phyloP scores from a whole-genome alignment of 2,113 vertebrate genomes.

The Zosterops borbonicus region DNA sequence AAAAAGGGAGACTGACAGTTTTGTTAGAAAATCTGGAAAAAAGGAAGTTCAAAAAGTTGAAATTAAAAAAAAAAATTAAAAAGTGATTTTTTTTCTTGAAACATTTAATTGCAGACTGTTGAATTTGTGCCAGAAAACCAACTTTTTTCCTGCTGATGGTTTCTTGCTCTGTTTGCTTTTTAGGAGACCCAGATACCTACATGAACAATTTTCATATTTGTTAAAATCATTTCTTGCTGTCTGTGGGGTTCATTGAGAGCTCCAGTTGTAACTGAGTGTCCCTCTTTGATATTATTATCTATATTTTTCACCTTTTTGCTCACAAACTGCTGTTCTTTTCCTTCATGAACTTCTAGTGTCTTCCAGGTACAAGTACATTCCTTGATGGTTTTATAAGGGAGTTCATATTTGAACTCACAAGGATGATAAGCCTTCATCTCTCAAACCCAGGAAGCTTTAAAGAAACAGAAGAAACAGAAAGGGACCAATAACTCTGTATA shows the following conservation, averaged over 20 bases:
- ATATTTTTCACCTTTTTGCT: background rate
- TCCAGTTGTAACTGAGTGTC: background rate
- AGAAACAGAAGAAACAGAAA: background rate
- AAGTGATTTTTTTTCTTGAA: background rate
- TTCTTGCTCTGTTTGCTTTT: background rate
- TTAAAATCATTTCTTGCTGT: background rate
- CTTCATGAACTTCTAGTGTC: background rate
- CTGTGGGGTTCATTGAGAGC: background rate
- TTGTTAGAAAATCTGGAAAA: background rate
- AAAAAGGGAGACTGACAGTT: background rate
- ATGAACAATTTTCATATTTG: background rate
- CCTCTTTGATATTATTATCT: background rate
- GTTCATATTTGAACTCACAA: background rate
- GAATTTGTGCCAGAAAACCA: background rate
- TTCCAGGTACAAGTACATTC: background rate
- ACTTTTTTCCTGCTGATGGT: background rate
- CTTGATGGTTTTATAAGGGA: background rate
- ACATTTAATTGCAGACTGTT: background rate
- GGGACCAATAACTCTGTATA: background rate
- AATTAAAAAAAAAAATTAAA: background rate
- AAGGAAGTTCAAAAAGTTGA: background rate
- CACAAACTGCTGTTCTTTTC: background rate
- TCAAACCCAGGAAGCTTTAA: background rate
- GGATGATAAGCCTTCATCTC: background rate
- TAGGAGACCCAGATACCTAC: background rate